Conservation (phyloP, 2,888 invertebrate species). For the Apotomis turbidana region DNA sequence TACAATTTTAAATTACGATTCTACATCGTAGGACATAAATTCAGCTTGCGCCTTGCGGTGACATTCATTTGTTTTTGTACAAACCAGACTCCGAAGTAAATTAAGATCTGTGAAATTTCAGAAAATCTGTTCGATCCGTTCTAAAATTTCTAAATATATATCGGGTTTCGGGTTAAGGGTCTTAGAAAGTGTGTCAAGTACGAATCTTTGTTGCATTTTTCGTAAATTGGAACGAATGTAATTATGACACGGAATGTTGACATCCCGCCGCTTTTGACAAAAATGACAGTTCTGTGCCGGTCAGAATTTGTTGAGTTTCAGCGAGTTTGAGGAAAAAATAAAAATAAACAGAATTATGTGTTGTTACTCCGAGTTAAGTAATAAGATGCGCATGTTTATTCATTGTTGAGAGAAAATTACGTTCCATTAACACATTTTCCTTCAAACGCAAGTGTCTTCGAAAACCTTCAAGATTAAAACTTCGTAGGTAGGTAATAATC, state of each 20-base stretch:
- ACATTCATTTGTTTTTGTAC: slow-evolving; percentile 31
- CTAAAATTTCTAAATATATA: slow-evolving; percentile 15
- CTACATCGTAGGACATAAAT: slow-evolving; percentile 34
- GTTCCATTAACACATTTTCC: slow-evolving; percentile 28
- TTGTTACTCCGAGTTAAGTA: slow-evolving; percentile 25
- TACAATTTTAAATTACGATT: slow-evolving; percentile 13
- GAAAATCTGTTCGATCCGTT: slow-evolving; percentile 6
- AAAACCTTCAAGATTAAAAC: not conserved
- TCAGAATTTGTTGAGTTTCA: slow-evolving; percentile 22
- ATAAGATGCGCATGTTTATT: slow-evolving; percentile 35
- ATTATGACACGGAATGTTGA: slow-evolving; percentile 41
- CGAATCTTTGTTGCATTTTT: slow-evolving; percentile 32
- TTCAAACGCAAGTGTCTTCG: slow-evolving; percentile 14
- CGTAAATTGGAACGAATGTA: slow-evolving; percentile 32
- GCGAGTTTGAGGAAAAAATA: slow-evolving; percentile 12
- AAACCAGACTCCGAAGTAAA: slow-evolving; percentile 13
- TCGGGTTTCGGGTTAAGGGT: slow-evolving; percentile 34
- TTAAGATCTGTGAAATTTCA: slow-evolving; percentile 24
- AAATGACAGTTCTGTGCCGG: slow-evolving; percentile 40
- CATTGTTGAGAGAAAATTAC: slow-evolving; percentile 26
- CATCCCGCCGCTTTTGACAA: slow-evolving; percentile 35
- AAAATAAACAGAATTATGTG: slow-evolving; percentile 27
- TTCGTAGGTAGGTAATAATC: no score
- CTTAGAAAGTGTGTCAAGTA: slow-evolving; percentile 38
- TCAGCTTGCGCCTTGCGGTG: slow-evolving; percentile 24